phyloP scores from a whole-genome alignment of 37 sponge, comb jelly and placozoan genomes.

The Hexactinellida sp. region DNA sequence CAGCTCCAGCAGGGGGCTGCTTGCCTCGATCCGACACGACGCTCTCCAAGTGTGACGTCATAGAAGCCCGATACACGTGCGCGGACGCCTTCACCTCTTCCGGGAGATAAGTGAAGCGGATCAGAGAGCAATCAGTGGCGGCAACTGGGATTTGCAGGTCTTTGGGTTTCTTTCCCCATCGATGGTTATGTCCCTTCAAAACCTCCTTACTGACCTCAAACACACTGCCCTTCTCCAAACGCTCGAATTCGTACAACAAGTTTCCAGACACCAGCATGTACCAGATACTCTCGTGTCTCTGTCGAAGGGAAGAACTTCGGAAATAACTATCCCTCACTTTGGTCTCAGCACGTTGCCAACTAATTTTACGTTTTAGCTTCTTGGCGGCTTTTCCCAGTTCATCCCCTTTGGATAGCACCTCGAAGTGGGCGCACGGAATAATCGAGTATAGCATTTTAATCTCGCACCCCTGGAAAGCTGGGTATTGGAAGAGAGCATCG shows the following conservation, averaged over 20 bases:
- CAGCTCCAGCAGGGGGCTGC: background rate
- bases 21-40: background rate
- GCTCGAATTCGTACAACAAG: background rate
- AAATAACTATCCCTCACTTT: background rate
- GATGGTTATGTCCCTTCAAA: background rate
- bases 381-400: constrained; percentile 4
- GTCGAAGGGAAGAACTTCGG: background rate
- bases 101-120: background rate
- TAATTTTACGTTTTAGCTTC: constrained; percentile 7
- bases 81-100: constrained; percentile 1
- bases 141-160: background rate
- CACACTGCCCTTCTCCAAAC: background rate
- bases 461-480: background rate
- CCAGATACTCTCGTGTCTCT: constrained; percentile 1
- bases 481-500: background rate
- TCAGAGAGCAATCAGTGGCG: background rate
- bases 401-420: background rate
- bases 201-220: background rate
- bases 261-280: background rate
- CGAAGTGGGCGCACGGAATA: background rate
- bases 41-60: background rate
- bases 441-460: background rate
- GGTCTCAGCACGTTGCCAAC: background rate
- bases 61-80: background rate
- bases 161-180: background rate